Base-by-base conservation (phyloP, 2,888 invertebrate species). In the Amblyteles armatorius region DNA sequence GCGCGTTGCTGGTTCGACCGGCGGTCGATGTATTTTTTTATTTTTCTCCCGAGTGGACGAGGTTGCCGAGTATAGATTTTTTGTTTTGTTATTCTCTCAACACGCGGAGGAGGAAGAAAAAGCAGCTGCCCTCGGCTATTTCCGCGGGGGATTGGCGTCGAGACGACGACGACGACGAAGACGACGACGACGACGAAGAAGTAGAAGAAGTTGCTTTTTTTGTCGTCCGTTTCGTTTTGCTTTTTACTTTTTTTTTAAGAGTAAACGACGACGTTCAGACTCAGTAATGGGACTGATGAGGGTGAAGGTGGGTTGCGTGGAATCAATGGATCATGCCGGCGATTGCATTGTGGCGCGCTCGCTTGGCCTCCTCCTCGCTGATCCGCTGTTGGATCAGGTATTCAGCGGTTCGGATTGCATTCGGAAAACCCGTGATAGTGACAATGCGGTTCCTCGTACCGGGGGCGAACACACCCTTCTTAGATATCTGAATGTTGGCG, bases 401-500 rank as follows among this genome's bases (percentile, higher is more conserved):
- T 94, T 98, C 97, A 94, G 99, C 99, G 94, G 97, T 97, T 94
- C 96, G 96, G 95, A 99, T 98, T 95, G 98, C 97, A 94, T 96
- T 96, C 93, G 97, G 96, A 93, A 96, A 96, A 94, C 99, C 99
- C 92, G 97, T 97, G 95, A 99, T 98, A 94, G 99, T 98, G 90
- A 99, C 99, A 95, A 99, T 98, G 94, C 99, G 97, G 96, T 99
- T 99, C 94, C 98, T 97, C 90, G 99, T 99, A 94, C 99, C 99
- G 89, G 99, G 99, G 92, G 98, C 98, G 95, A 98, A 99, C 93
- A 98, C 98, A 94, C 99, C 99, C 95, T 99, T 99, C 96, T 99
- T 99, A 91, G 98, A 98, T 95, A 99, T 99, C 95, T 99, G 99
- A 95, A 99, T 98, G 95, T 97, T 98, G 94, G 99, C 98, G 94